These are phyloP conservation scores for Yasuhikotakia modesta DNA, from an alignment of 2,797 vertebrate genomes.

Conservation along the genomic window DNA sequence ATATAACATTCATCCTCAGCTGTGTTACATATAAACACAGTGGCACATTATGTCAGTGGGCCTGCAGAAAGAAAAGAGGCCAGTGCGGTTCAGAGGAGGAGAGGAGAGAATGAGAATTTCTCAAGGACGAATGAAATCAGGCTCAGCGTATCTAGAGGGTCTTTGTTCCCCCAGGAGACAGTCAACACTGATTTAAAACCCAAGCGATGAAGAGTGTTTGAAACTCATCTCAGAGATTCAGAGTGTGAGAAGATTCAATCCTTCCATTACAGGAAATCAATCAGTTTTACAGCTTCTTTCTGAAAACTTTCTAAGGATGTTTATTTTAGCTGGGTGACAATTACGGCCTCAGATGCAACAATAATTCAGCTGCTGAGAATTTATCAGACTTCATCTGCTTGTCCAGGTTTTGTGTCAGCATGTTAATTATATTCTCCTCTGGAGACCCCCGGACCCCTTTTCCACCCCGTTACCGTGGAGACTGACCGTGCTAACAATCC, in stretches of 20 bases:
- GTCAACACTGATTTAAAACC: slow-evolving; percentile 42
- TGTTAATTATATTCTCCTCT: neutral
- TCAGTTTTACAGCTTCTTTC: too few relatives aligned
- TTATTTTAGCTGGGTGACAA: too few relatives aligned
- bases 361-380: too few relatives aligned
- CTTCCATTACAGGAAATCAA: too few relatives aligned
- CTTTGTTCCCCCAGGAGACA: slow-evolving; percentile 57
- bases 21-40: neutral
- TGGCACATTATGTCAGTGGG: neutral
- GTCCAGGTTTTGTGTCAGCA: too few relatives aligned
- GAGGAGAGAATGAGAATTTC: slow-evolving; percentile 30
- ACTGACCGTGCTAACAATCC: slow-evolving; percentile 87
- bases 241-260: neutral
- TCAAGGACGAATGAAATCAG: slow-evolving; percentile 66
- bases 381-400: too few relatives aligned
- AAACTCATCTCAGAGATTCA: slow-evolving; percentile 7
- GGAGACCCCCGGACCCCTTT: neutral
- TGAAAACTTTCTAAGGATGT: too few relatives aligned
- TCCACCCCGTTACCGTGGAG: too few relatives aligned
- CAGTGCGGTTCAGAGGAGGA: neutral
- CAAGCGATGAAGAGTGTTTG: slow-evolving; percentile 21
- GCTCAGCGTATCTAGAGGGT: slow-evolving; percentile 56
- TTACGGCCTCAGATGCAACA: too few relatives aligned
- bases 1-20: neutral
- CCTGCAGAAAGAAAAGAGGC: slow-evolving; percentile 43